Conservation (phyloP, 2,797 vertebrate species). For the Siniperca undulata region DNA sequence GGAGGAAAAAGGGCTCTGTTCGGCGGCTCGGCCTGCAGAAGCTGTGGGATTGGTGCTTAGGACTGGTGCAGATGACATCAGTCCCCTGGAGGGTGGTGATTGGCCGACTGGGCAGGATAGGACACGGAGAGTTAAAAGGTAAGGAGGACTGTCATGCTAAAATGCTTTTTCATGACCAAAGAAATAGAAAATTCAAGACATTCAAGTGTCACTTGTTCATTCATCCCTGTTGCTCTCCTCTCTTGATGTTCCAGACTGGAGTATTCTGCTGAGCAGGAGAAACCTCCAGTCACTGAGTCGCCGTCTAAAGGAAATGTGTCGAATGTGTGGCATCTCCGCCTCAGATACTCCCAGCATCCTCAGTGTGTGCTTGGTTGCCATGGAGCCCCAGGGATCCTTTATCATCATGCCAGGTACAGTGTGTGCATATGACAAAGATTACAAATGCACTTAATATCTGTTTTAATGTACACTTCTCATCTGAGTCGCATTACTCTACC, state of each 20-base stretch:
- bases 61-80: conserved; percentile 98
- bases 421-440: conserved; percentile 20
- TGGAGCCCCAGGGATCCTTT: conserved; percentile 99
- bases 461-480: conserved; percentile 34
- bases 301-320: conserved; percentile 97
- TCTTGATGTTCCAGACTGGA: conserved; percentile 90
- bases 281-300: conserved; percentile 97
- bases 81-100: conserved; percentile 99
- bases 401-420: conserved; percentile 97
- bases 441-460: conserved; percentile 32
- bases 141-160: conserved; percentile 22
- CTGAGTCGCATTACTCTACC: conserved; percentile 14
- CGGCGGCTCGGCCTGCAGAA: conserved; percentile 96
- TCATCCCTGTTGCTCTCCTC: conserved; percentile 15
- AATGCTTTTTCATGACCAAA: not conserved
- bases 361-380: conserved; percentile 97
- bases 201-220: not conserved
- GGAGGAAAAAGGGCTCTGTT: conserved; percentile 98
- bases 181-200: not conserved
- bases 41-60: conserved; percentile 99
- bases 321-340: conserved; percentile 98
- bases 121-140: conserved; percentile 98
- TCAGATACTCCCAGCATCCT: conserved; percentile 98
- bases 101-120: conserved; percentile 96
- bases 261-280: conserved; percentile 95